Evolutionary conservation across 2,797 vertebrate species (phyloP).

Genomic region (Meda fulgida): DNA sequence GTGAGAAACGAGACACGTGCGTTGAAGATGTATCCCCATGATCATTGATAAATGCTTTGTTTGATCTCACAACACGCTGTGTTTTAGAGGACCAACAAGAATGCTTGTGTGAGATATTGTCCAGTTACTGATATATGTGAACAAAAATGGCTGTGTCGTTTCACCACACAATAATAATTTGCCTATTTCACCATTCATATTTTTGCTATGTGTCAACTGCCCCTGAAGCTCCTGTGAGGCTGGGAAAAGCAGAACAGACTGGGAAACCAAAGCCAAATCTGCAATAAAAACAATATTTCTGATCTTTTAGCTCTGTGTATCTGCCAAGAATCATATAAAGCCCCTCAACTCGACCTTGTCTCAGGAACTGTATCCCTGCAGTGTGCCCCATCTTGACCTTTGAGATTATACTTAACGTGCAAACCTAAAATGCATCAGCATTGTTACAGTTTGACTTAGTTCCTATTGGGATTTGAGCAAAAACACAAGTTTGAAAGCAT

Average conservation of each 20-base stretch:
- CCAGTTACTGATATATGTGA: constrained; percentile 13
- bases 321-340: constrained; percentile 52
- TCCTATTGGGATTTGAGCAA: constrained; percentile 6
- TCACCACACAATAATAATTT: constrained; percentile 13
- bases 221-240: constrained; percentile 8
- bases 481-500: constrained; percentile 6
- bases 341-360: constrained; percentile 40
- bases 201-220: not conserved
- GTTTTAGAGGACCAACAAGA: not conserved
- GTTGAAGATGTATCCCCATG: constrained; percentile 23
- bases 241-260: constrained; percentile 47
- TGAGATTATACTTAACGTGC: constrained; percentile 31
- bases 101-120: not conserved
- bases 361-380: constrained; percentile 37
- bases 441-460: constrained; percentile 45
- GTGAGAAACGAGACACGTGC: constrained; percentile 27
- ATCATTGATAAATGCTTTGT: constrained; percentile 19
- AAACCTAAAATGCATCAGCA: constrained; percentile 39
- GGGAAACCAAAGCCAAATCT: constrained; percentile 37
- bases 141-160: constrained; percentile 6
- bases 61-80: constrained; percentile 19
- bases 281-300: constrained; percentile 34
- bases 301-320: constrained; percentile 39
- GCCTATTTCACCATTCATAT: constrained; percentile 36
- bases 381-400: constrained; percentile 37